Base-by-base conservation (phyloP, 2,888 invertebrate genomes). In the Tipula vernalis region DNA sequence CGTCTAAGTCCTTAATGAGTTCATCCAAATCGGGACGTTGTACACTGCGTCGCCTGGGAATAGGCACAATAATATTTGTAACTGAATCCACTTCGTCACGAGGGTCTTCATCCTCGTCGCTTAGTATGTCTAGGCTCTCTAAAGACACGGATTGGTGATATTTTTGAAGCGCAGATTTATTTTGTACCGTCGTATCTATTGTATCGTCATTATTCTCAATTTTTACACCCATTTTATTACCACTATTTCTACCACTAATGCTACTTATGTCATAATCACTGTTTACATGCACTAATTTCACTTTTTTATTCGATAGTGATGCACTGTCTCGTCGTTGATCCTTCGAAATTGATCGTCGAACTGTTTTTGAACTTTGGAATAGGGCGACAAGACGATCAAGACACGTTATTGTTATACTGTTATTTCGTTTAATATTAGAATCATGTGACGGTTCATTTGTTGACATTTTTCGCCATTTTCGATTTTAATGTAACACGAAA, bases 11-110 rank as follows among this genome's bases (percentile, higher is more conserved):
- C 87, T 90, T 89, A 88, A 91, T 90, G 87, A 89, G 89, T 88
- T 91, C 90, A 85, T 89, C 89, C 87, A 91, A 89, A 89, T 91
- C 91, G 87, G 90, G 89, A 86, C 90, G 90, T 87, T 89, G 85
- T 36, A 83, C 51, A 41, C 44, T 87, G 47, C 13, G 85, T 87
- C 12, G 88, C 47, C 85, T 87, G 71, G 90, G 90, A 88, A 90
- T 88, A 28, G 90, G 91, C 36, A 90, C 91, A 89, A 88, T 92
- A 89, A 90, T 92, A 92, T 90, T 94, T 91, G 87, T 90, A 89
- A 88, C 92, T 92, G 91, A 88, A 91, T 89, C 90, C 91, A 93
- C 3, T 92, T 93, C 88, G 92, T 91, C 89, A 92, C 88, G 88
- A 57, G 36, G 42, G 10, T 86, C 87, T 12, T 88, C 88, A 5